Evolutionary conservation across 2,888 invertebrate genomes (phyloP), one percentile per base, ranked within the genome.

Genomic region (Lordiphosa fenestrarum): DNA sequence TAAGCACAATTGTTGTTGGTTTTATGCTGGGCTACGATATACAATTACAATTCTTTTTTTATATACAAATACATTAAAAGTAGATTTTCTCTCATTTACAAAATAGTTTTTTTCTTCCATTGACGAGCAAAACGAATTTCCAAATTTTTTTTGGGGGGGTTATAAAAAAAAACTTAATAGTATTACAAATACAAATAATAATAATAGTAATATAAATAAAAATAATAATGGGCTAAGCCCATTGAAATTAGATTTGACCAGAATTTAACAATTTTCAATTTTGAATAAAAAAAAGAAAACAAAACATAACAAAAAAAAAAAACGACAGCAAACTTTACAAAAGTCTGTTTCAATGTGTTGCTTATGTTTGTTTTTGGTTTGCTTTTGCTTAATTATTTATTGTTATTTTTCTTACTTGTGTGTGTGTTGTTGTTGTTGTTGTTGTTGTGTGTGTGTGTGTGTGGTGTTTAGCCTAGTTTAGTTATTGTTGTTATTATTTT

Each of bases 1-100:
- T 35, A 13, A 35, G 13, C 33, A 21, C 33, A 21, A 5, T 25
- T 25, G 30, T 30, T 52, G 6, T 42, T 35, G 12, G 15, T 44
- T 6, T 33, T 40, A 25, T 25, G 25, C 25, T 25, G 2, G 25
- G 30, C 64, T 66, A 69, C 5, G 74, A 78, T 74, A 74, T 74
- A 83, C 80, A 83, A 64, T 75, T 67, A 77, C 64, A 51, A 66
- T 83, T 30, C 7, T 30, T 68, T 66, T 66, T 74, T 63, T 56
- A 49, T 69, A 54, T 63, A 56, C 53, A 56, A 49, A 42, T 48
- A 53, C 54, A 54, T 53, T 44, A 30, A 30, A 30, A 30, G 30
- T 30, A 30, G 30, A 53, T 59, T 71, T 53, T 69, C 63, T 58
- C 51, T 71, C 61, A 72, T 55, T 58, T 72, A 67, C 68, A 67